Percentiles rank a stretch among this genome's conserved stretches.
Conservation (phyloP, 2,888 invertebrate species). For the Plutella xylostella region DNA sequence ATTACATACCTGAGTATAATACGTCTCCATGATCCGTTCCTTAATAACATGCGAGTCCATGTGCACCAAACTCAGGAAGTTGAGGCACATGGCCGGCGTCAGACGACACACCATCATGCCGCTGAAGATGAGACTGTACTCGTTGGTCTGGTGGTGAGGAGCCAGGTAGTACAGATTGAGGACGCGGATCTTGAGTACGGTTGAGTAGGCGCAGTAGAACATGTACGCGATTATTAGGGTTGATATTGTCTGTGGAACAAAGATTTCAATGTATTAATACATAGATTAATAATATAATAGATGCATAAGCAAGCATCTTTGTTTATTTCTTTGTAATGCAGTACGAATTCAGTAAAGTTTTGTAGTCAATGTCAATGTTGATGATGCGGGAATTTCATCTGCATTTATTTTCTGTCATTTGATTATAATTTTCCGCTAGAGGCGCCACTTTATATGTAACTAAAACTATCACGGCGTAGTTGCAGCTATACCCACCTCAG, state of each 20-base stretch:
- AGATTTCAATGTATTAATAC: no score
- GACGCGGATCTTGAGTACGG: slow-evolving; percentile 94
- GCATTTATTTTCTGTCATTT: no score
- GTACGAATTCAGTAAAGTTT: no score
- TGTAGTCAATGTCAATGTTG: no score
- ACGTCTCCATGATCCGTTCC: slow-evolving; percentile 84
- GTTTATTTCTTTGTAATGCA: no score
- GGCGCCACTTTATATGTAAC: no score
- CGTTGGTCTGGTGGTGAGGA: slow-evolving; percentile 97
- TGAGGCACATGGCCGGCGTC: slow-evolving; percentile 98
- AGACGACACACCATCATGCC: slow-evolving; percentile 98
- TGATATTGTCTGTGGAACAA: slow-evolving; percentile 80
- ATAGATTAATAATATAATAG: no score
- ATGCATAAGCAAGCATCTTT: no score
- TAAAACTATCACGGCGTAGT: no score
- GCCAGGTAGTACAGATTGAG: slow-evolving; percentile 97
- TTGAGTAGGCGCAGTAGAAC: slow-evolving; percentile 98
- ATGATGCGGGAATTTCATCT: no score
- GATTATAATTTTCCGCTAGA: no score
- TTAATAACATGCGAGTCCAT: slow-evolving; percentile 97
- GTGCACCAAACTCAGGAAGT: slow-evolving; percentile 96
- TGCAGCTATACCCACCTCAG: no score
- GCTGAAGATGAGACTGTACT: slow-evolving; percentile 97
- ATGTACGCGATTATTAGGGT: slow-evolving; percentile 93
- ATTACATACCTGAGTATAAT: slow-evolving; percentile 87